phyloP scores from a whole-genome alignment of 2,888 invertebrate species.

The Dicranocentrus wangi region DNA sequence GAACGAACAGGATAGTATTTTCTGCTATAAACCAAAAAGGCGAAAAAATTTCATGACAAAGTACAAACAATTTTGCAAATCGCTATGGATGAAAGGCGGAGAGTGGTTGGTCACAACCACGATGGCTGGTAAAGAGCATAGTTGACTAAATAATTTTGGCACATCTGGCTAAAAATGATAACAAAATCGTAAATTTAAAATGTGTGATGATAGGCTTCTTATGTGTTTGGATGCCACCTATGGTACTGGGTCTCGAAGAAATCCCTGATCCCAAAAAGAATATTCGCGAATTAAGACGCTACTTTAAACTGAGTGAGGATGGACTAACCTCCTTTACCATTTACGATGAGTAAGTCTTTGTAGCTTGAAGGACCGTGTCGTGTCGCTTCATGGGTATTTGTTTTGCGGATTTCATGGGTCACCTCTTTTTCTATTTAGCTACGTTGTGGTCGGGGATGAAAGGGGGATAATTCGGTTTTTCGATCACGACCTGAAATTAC shows the following conservation, averaged over 20 bases:
- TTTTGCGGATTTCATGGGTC: too few species aligned
- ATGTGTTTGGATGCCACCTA: constrained; percentile 66
- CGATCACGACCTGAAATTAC: constrained; percentile 68
- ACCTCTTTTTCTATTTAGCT: constrained; percentile 25
- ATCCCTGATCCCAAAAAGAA: constrained; percentile 67
- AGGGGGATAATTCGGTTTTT: constrained; percentile 69
- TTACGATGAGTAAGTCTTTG: constrained; percentile 62
- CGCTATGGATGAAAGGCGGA: constrained; percentile 68
- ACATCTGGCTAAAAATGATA: too few species aligned
- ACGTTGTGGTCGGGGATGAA: constrained; percentile 69
- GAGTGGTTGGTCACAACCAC: constrained; percentile 68
- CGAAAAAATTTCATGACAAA: constrained; percentile 52
- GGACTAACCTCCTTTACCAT: constrained; percentile 65
- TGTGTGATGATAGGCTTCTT: constrained; percentile 25
- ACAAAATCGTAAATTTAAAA: too few species aligned
- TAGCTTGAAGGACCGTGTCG: background rate
- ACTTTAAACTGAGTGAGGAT: constrained; percentile 64
- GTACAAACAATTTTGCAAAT: constrained; percentile 64
- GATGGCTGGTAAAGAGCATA: constrained; percentile 58
- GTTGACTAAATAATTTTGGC: too few species aligned
- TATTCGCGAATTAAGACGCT: constrained; percentile 66
- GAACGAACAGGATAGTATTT: constrained; percentile 32
- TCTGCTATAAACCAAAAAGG: constrained; percentile 62
- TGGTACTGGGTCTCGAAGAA: constrained; percentile 62
- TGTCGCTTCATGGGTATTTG: too few species aligned